phyloP scores from a whole-genome alignment of 1,140 invertebrate species.

The Bemisia tabaci region DNA sequence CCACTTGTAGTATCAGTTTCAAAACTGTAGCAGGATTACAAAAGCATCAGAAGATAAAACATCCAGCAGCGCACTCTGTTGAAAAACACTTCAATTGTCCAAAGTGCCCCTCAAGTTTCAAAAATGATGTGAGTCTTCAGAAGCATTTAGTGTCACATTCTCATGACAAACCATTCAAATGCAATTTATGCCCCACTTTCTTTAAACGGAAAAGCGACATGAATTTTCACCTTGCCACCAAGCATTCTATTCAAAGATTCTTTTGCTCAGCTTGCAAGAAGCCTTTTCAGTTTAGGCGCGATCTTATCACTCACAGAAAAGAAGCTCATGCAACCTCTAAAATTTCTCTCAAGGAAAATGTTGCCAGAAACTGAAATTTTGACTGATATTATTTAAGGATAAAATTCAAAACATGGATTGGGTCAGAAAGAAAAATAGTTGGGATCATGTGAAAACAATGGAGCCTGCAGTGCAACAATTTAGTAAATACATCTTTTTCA shows the following conservation, averaged over 20 bases:
- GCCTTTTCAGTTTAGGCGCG: not conserved
- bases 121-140: not conserved
- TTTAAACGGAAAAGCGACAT: not conserved
- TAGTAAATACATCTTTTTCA: too few relatives aligned
- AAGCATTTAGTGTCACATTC: not conserved
- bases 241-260: not conserved
- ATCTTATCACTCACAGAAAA: not conserved
- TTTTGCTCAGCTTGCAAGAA: not conserved
- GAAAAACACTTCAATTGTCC: too few relatives aligned
- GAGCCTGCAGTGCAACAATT: too few relatives aligned
- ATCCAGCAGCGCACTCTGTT: too few relatives aligned
- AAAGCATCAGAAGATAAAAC: too few relatives aligned
- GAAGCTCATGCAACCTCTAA: not conserved
- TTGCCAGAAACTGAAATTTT: not conserved
- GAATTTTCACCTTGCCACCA: not conserved
- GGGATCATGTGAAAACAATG: too few relatives aligned
- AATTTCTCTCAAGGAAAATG: not conserved
- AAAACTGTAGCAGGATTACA: too few relatives aligned
- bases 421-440: too few relatives aligned
- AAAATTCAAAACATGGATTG: too few relatives aligned
- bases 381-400: too few relatives aligned
- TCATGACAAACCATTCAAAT: not conserved
- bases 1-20: too few relatives aligned
- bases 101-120: not conserved
- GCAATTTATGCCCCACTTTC: not conserved